Percentiles rank a stretch among this genome's conserved stretches.
These are phyloP conservation scores for Archocentrus centrarchus DNA, from an alignment of 2,113 vertebrate genomes.

Conservation along the genomic window DNA sequence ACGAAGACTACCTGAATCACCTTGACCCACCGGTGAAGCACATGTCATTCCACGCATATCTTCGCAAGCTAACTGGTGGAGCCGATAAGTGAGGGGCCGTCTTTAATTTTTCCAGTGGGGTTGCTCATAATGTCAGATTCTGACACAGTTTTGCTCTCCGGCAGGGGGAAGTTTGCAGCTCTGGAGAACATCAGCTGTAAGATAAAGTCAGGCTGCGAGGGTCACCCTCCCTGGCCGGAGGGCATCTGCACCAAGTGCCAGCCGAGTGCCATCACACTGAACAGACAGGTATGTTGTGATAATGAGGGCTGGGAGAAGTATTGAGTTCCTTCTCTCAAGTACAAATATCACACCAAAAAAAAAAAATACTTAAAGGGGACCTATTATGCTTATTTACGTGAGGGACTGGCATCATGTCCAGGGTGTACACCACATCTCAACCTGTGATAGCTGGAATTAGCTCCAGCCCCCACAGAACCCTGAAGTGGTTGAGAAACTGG, in stretches of 20 bases:
- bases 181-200: conserved; percentile 99
- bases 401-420: neutral
- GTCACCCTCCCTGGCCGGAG: conserved; percentile 96
- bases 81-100: conserved; percentile 91
- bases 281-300: conserved; percentile 86
- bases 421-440: neutral
- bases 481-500: neutral
- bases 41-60: conserved; percentile 99
- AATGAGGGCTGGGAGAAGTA: fast-evolving
- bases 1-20: conserved; percentile 99
- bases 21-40: conserved; percentile 99
- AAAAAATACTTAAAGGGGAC: neutral
- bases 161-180: conserved; percentile 96
- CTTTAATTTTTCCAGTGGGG: neutral
- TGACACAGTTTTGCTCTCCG: neutral
- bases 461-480: neutral
- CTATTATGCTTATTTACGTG: too few relatives aligned
- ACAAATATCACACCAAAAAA: neutral
- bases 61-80: conserved; percentile 97
- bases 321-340: neutral
- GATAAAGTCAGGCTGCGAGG: conserved; percentile 97
- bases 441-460: neutral
- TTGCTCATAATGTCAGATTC: fast-evolving
- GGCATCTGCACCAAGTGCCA: conserved; percentile 99
- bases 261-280: conserved; percentile 97